A percentile compares a stretch with the other conserved stretches of the same genome.
These are phyloP conservation scores for Spinibarbus caldwelli DNA, from an alignment of 2,797 vertebrate species.

Conservation along the genomic window DNA sequence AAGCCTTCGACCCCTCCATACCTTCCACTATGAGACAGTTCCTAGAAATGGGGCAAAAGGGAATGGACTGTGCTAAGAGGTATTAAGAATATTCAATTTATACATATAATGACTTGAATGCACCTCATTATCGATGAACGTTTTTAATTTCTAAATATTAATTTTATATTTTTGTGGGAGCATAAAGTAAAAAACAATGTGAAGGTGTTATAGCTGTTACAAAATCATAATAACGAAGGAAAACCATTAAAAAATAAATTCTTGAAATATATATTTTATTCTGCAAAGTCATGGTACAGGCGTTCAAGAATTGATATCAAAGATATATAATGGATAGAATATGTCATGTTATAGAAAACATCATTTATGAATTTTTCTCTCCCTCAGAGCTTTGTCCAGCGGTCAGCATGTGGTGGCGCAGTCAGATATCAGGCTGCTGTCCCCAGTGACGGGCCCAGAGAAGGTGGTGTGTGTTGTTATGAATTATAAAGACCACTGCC, in stretches of 20 bases:
- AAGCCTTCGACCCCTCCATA: constrained; percentile 82
- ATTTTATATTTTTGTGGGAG: too few relatives aligned
- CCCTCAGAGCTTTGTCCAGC: constrained; percentile 79
- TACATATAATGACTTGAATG: background rate
- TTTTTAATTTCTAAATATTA: background rate
- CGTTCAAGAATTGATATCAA: background rate
- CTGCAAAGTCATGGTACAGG: too few relatives aligned
- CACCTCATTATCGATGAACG: background rate
- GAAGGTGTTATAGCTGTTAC: too few relatives aligned
- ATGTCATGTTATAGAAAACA: background rate
- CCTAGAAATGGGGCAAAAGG: constrained; percentile 81
- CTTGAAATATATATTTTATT: too few relatives aligned
- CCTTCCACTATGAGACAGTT: constrained; percentile 84
- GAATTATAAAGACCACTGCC: constrained; percentile 94
- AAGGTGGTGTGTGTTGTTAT: constrained; percentile 94
- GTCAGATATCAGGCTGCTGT: constrained; percentile 74
- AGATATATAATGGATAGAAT: background rate
- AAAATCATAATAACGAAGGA: too few relatives aligned
- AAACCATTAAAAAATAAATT: too few relatives aligned
- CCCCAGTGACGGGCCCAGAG: constrained; percentile 84
- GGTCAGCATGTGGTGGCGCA: constrained; percentile 75
- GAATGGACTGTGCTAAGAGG: constrained; percentile 83
- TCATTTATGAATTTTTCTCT: too few relatives aligned
- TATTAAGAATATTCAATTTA: background rate
- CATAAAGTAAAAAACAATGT: too few relatives aligned